Evolutionary conservation across 1,140 invertebrate species (phyloP).

Genomic region (Drosophila bipectinata): DNA sequence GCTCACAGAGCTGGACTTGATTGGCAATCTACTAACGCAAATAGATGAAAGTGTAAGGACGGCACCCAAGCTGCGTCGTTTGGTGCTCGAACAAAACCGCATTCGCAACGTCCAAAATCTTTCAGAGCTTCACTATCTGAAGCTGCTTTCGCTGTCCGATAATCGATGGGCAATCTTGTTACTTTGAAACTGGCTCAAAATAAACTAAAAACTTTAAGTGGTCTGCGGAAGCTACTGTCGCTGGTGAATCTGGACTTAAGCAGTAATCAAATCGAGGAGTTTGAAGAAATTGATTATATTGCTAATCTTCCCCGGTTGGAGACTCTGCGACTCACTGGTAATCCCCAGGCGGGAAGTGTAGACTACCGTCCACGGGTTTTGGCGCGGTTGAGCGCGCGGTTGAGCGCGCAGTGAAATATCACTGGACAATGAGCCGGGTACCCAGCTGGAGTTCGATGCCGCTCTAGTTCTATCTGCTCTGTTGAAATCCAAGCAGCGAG

Average conservation of each 20-base stretch:
- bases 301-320: conserved; percentile 93
- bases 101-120: conserved; percentile 90
- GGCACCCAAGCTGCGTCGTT: conserved; percentile 89
- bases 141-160: conserved; percentile 90
- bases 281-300: conserved; percentile 92
- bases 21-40: conserved; percentile 90
- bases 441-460: no score
- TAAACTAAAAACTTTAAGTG: conserved; percentile 89
- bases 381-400: conserved; percentile 92
- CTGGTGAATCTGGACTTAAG: conserved; percentile 94
- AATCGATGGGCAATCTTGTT: conserved; percentile 95
- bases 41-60: conserved; percentile 93
- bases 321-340: conserved; percentile 92
- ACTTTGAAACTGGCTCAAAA: conserved; percentile 94
- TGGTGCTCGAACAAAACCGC: conserved; percentile 91
- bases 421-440: conserved; percentile 90
- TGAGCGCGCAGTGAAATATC: conserved; percentile 90
- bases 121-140: conserved; percentile 90
- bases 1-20: conserved; percentile 89
- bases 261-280: conserved; percentile 92
- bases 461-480: no score
- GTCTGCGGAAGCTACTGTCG: conserved; percentile 93
- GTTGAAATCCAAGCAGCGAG: no score
- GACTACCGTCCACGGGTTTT: conserved; percentile 97
- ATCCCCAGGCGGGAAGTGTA: conserved; percentile 90